These are phyloP conservation scores for Psilopsiagon aymara DNA, from an alignment of 2,113 vertebrate species.

Conservation along the genomic window DNA sequence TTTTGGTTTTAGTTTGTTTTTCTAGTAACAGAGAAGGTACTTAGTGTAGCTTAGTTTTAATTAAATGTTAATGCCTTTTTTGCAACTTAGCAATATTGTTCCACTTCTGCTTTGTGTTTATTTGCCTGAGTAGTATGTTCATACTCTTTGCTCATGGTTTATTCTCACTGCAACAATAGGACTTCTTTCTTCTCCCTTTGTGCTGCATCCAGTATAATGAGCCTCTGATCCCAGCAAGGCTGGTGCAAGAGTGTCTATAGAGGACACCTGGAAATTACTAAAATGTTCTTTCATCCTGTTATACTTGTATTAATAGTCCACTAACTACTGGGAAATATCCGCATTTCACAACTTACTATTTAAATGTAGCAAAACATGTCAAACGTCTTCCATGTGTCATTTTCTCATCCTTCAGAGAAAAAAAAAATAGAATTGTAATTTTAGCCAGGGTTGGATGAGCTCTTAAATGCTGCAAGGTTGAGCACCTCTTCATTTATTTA, in stretches of 20 bases:
- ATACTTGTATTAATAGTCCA: neutral
- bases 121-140: neutral
- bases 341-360: neutral
- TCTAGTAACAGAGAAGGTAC: neutral
- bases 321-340: neutral
- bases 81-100: neutral
- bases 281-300: neutral
- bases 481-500: conserved; percentile 17
- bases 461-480: neutral
- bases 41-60: neutral
- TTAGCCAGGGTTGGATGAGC: neutral
- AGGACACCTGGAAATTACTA: neutral
- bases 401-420: neutral
- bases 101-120: neutral
- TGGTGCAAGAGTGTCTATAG: neutral
- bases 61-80: neutral
- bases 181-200: neutral
- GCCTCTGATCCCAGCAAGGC: neutral
- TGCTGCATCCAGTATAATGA: neutral
- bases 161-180: neutral
- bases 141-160: neutral
- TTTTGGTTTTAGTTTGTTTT: neutral
- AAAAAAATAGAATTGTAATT: neutral
- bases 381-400: neutral
- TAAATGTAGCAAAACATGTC: neutral